A percentile compares a stretch with the other conserved stretches of the same genome.
Conservation (phyloP, 2,888 invertebrate genomes). For the Chrysolina haemoptera region DNA sequence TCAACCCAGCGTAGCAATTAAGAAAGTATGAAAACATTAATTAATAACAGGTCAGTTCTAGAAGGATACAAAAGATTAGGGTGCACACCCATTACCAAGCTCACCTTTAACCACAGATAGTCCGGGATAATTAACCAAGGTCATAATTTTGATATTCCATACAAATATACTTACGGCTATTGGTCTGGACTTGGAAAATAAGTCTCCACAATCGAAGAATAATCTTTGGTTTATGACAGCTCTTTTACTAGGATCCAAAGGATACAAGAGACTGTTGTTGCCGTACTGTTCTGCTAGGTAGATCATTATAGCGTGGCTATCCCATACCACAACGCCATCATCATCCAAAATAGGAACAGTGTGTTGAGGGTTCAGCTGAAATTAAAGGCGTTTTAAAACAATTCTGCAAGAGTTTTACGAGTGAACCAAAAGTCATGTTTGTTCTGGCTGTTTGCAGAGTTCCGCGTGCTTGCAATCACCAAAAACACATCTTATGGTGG, state of each 20-base stretch:
- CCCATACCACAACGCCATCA: slow-evolving; percentile 66
- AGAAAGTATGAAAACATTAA: too few relatives aligned
- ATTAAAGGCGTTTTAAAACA: neutral
- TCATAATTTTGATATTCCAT: neutral
- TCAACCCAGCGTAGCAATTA: too few relatives aligned
- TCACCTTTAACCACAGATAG: too few relatives aligned
- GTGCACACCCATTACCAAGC: too few relatives aligned
- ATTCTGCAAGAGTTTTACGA: too few relatives aligned
- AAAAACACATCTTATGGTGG: too few relatives aligned
- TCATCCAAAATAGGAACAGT: slow-evolving; percentile 62
- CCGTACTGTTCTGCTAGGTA: slow-evolving; percentile 62
- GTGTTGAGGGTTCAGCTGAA: slow-evolving; percentile 69
- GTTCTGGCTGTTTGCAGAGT: too few relatives aligned
- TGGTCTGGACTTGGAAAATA: slow-evolving; percentile 28
- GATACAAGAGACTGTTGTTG: slow-evolving; percentile 49
- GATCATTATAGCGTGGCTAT: slow-evolving; percentile 70
- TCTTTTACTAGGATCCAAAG: slow-evolving; percentile 36
- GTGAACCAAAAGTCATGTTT: too few relatives aligned
- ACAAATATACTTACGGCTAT: slow-evolving; percentile 40
- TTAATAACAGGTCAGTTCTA: too few relatives aligned
- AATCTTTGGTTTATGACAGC: slow-evolving; percentile 48
- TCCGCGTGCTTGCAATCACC: too few relatives aligned
- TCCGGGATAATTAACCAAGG: too few relatives aligned
- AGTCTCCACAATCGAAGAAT: slow-evolving; percentile 43
- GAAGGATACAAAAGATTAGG: too few relatives aligned